These are phyloP conservation scores for Caiman crocodilus DNA, from an alignment of 2,797 vertebrate genomes.

Conservation along the genomic window DNA sequence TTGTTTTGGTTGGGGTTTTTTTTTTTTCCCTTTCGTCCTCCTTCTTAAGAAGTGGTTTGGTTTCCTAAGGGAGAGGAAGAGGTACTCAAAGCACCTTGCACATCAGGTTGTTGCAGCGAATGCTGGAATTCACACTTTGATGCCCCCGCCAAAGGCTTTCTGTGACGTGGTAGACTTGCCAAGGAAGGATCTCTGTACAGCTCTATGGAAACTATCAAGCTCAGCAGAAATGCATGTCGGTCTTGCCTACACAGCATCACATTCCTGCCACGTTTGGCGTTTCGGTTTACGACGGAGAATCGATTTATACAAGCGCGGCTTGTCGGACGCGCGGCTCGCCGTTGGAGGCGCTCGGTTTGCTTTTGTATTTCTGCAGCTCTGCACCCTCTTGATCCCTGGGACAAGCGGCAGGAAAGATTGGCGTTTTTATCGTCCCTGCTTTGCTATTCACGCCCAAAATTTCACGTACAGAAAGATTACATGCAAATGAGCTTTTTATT, in stretches of 20 bases:
- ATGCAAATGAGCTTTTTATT: background rate
- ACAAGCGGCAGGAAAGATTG: background rate
- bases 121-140: background rate
- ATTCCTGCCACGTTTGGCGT: background rate
- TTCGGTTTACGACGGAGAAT: background rate
- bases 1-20: background rate
- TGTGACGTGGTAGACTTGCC: accelerated
- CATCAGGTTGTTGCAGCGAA: background rate
- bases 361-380: background rate
- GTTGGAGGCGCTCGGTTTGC: background rate
- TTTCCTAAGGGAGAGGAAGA: background rate
- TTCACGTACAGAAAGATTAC: background rate
- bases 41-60: background rate
- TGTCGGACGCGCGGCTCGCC: background rate
- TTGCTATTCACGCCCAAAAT: background rate
- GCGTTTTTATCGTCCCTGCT: background rate
- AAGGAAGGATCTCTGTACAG: background rate
- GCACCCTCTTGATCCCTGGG: background rate
- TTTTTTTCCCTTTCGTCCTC: too few species aligned
- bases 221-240: background rate
- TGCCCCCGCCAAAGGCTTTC: background rate
- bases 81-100: background rate
- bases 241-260: background rate
- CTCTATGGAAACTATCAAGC: background rate
- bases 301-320: background rate